phyloP scores from a whole-genome alignment of 1,140 invertebrate species.

The Homarus americanus region DNA sequence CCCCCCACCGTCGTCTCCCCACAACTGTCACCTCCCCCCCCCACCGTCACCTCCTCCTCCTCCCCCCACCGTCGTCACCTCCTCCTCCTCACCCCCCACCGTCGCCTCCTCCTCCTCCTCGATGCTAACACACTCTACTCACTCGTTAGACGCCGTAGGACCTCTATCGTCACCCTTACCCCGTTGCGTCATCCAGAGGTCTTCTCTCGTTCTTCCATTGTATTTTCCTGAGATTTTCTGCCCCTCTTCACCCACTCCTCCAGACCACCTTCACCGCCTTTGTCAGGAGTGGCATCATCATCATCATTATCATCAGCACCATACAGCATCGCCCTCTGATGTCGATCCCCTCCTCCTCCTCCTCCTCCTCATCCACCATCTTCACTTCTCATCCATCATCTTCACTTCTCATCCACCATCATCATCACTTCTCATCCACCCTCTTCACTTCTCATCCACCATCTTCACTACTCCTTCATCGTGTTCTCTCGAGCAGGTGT shows the following conservation, averaged over 20 bases:
- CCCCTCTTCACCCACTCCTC: background rate
- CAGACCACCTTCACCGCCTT: background rate
- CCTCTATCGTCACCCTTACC: background rate
- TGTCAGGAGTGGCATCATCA: no score
- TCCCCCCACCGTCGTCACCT: background rate
- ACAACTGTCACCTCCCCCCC: background rate
- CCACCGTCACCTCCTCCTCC: background rate
- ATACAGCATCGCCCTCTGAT: background rate
- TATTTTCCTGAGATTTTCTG: background rate
- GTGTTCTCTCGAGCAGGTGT: background rate
- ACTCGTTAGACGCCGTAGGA: no score
- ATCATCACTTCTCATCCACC: no score
- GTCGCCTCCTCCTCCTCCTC: no score
- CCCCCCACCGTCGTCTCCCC: no score
- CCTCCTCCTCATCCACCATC: no score
- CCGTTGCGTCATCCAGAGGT: background rate
- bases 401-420: no score
- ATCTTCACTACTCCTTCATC: background rate
- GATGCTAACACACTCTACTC: no score
- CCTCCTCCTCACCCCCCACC: background rate
- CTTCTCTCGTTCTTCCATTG: background rate
- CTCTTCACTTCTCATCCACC: no score
- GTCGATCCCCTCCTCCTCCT: background rate
- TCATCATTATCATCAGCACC: background rate
- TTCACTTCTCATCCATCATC: no score